Base-by-base conservation (phyloP, 30 jellyfish, hydroid and myxozoan genomes). In the Mastigias papua region DNA sequence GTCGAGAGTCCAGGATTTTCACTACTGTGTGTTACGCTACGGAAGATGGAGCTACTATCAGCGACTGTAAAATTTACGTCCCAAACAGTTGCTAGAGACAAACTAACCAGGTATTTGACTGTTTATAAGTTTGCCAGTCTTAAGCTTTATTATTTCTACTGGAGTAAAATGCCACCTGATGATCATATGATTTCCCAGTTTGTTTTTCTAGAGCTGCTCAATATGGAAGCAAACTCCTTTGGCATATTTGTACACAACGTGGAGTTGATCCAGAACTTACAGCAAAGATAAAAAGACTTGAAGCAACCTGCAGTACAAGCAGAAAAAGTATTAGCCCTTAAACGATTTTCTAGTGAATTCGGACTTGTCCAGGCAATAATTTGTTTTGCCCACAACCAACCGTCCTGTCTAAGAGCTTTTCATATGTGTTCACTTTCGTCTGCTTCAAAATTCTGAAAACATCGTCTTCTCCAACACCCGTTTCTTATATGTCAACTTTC, bases 31-130 rank as follows among this genome's bases (percentile, higher is more conserved):
- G n/a, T n/a, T n/a, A n/a, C n/a, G n/a, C n/a, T n/a, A n/a, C n/a
- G n/a, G n/a, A 37, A 34, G 20, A 79, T 72, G 97, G 88, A 80
- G n/a, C 31, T 27, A 8, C 21, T 60, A 4, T 42, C 97, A n/a
- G 69, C 81, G 25, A 16, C 82, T 30, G 96, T 93, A 21, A 94
- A 84, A 62, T 93, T 74, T 57, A 82, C 87, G 1, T 93, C 98
- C 49, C 90, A 78, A 62, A 93, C 98, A 13, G 86, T 92, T 34
- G 97, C 97, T 2, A 89, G 99, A 75, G 99, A 94, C 78, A 89
- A 89, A 69, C 30, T 89, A 42, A 81, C 97, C 88, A 89, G 99
- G 99, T 94, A 31, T 19, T 32, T 35, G n/a, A n/a, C n/a, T n/a
- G n/a, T 34, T 17, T 25, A 8, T 25, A 5, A 19, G 17, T 57